Evolutionary conservation across 2,888 invertebrate species (phyloP), one percentile per base, ranked within the genome.

Genomic region (Ypsolopha scabrella): DNA sequence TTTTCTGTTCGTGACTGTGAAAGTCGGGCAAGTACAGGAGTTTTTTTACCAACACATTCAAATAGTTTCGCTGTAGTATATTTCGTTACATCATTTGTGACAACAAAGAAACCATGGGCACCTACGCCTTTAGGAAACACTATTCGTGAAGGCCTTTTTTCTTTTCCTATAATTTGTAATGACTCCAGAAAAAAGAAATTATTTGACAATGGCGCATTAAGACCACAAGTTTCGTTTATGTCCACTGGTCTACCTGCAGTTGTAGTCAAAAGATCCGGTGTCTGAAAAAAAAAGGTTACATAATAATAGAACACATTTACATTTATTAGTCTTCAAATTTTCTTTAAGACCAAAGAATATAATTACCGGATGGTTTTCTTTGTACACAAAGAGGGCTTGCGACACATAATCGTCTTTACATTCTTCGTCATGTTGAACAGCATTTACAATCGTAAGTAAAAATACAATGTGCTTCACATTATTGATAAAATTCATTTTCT

Each of bases 91-190:
- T 95, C 94, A 61, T 94, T 89, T 0, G 94, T 94, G 3, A 94
- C 92, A 74, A 94, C 92, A 60, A 95, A 94, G 64, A 93, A 93
- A 1, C 93, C 94, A 68, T 92, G 93, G 1, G 94, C 94, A 11
- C 93, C 96, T 41, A 92, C 93, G 54, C 97, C 97, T 80, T 97
- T 97, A 0, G 97, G 96, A 70, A 96, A 96, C 1, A 95, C 96
- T 0, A 96, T 93, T 60, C 97, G 88, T 70, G 97, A 97, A 0
- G 97, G 97, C 62, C 97, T 96, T 53, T 96, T 89, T 73, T 97
- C 97, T 9, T 24, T 10, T 36, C 7, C 37, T 7, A n/a, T 6
- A 10, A 24, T 24, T 24, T 24, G 24, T 24, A 24, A 24, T 4
- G 24, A 24, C 24, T 24, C 24, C 24, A 39, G 11, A 10, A 11